phyloP scores from a whole-genome alignment of 2,888 invertebrate genomes.

The Phaonia tiefii region DNA sequence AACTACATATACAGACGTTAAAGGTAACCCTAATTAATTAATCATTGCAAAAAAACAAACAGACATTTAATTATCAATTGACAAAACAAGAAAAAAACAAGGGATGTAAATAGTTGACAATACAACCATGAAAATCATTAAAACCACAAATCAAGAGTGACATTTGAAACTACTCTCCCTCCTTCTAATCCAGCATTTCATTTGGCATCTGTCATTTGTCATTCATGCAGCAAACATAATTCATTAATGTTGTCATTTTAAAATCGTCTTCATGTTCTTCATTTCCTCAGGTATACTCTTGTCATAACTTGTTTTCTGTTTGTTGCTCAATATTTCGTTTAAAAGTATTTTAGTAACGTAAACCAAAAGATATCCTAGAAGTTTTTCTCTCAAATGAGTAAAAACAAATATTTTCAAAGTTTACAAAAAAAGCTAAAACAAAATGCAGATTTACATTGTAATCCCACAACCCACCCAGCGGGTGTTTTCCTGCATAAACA shows the following conservation, averaged over 20 bases:
- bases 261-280: too few relatives aligned
- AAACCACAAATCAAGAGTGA: conserved; percentile 38
- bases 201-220: background rate
- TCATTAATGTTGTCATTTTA: conserved; percentile 13
- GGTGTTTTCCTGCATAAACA: too few relatives aligned
- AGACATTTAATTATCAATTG: conserved; percentile 53
- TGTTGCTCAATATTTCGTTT: too few relatives aligned
- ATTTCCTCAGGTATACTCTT: too few relatives aligned
- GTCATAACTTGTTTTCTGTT: too few relatives aligned
- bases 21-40: conserved; percentile 25
- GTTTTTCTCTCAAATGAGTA: too few relatives aligned
- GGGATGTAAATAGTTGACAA: conserved; percentile 77
- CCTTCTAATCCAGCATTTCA: conserved; percentile 7
- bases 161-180: background rate
- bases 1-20: conserved; percentile 45
- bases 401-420: too few relatives aligned
- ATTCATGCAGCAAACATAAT: background rate
- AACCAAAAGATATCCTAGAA: too few relatives aligned
- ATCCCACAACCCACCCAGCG: too few relatives aligned
- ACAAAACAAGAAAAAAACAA: conserved; percentile 70
- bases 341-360: too few relatives aligned
- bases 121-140: conserved; percentile 69
- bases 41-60: conserved; percentile 40
- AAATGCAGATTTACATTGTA: too few relatives aligned
- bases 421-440: too few relatives aligned